Evolutionary conservation across 1,140 invertebrate genomes (phyloP).

Genomic region (Saccostrea echinata): DNA sequence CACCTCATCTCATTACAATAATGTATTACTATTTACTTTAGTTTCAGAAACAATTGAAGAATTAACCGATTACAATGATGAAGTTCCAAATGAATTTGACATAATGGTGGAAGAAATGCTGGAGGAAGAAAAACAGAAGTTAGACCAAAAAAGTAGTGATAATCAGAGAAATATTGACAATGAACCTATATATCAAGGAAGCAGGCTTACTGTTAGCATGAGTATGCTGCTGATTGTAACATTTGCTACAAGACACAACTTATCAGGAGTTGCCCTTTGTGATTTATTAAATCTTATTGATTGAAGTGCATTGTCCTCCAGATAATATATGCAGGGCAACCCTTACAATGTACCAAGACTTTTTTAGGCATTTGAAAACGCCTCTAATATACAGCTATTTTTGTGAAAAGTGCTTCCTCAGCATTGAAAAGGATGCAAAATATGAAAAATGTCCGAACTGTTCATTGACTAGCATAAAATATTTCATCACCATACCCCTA

Average conservation of each 20-base stretch:
- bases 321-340: not conserved
- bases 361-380: not conserved
- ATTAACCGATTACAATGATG: no score
- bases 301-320: constrained; percentile 1
- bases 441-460: not conserved
- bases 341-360: not conserved
- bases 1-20: no score
- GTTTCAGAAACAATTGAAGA: no score
- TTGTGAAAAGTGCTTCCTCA: not conserved
- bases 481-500: not conserved
- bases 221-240: constrained; percentile 37
- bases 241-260: constrained; percentile 15
- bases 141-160: not conserved
- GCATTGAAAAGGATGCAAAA: not conserved
- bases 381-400: not conserved
- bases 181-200: constrained; percentile 5
- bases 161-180: not conserved
- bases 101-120: constrained; percentile 21
- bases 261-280: constrained; percentile 27
- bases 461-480: not conserved
- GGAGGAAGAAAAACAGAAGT: not conserved
- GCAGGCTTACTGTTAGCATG: constrained; percentile 34
- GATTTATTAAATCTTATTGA: constrained; percentile 1
- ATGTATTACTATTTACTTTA: no score
- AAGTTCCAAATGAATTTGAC: not conserved